Conservation (phyloP, 1,140 invertebrate species). For the Eciton burchellii region DNA sequence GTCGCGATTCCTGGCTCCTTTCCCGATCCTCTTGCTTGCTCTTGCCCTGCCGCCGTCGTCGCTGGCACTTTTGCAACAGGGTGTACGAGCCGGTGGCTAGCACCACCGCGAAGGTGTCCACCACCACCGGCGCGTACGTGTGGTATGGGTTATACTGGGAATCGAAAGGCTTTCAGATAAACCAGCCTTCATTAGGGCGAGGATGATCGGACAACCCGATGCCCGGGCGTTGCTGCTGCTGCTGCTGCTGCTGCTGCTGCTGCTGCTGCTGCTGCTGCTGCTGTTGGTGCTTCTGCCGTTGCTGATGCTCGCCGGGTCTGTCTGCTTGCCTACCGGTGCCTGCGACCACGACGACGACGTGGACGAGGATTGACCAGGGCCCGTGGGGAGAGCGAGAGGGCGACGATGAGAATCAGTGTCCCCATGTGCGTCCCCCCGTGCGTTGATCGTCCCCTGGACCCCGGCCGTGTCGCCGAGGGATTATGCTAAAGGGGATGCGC, state of each 20-base stretch:
- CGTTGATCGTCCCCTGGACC: constrained; percentile 75
- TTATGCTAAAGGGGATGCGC: constrained; percentile 83
- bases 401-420: constrained; percentile 60
- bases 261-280: constrained; percentile 66
- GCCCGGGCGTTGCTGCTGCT: constrained; percentile 75
- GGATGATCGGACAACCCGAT: constrained; percentile 86
- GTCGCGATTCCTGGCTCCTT: not conserved
- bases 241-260: constrained; percentile 50
- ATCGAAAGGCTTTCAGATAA: constrained; percentile 86
- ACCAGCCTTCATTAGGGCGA: constrained; percentile 86
- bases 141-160: constrained; percentile 85
- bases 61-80: constrained; percentile 80
- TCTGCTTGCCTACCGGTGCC: constrained; percentile 52
- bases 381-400: constrained; percentile 11
- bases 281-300: constrained; percentile 68
- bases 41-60: not conserved
- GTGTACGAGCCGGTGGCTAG: constrained; percentile 83
- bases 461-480: constrained; percentile 79
- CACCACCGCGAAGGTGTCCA: constrained; percentile 84
- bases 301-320: constrained; percentile 57
- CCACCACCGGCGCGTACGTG: constrained; percentile 78
- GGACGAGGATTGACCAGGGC: constrained; percentile 66
- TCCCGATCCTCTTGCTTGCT: not conserved
- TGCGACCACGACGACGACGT: constrained; percentile 73
- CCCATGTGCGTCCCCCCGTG: constrained; percentile 70